phyloP scores from a whole-genome alignment of 2,888 invertebrate species.

The Heteromyza rotundicornis region DNA sequence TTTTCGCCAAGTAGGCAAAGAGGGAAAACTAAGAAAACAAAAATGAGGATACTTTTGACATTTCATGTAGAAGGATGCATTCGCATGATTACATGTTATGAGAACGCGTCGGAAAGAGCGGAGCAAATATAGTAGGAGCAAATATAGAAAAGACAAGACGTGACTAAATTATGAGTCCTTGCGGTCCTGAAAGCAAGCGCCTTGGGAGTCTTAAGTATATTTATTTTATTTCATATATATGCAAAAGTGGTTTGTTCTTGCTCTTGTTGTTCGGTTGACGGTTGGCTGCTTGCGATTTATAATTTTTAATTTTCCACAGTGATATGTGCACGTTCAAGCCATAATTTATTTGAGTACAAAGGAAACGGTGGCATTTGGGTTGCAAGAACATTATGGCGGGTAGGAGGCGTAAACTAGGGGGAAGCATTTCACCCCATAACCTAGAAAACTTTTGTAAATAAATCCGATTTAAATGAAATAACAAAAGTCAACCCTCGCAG shows the following conservation, averaged over 20 bases:
- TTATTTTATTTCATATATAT: background rate
- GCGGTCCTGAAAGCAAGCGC: background rate
- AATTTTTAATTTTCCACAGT: slow-evolving; percentile 9
- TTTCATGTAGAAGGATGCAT: slow-evolving; percentile 1
- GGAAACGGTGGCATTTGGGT: too few species aligned
- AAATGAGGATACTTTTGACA: slow-evolving; percentile 3
- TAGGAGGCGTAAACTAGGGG: background rate
- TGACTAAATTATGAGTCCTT: background rate
- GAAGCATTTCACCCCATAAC: background rate
- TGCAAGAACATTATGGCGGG: too few species aligned
- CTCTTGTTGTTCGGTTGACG: background rate
- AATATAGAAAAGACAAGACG: background rate
- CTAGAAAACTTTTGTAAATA: slow-evolving; percentile 11
- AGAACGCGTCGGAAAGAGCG: background rate
- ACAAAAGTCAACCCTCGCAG: slow-evolving; percentile 12
- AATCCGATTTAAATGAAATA: slow-evolving; percentile 23
- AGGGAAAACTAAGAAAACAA: too few species aligned
- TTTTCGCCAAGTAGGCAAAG: too few species aligned
- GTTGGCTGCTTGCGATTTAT: slow-evolving; percentile 4
- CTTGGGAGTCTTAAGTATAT: background rate
- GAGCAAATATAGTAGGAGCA: background rate
- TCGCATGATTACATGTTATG: slow-evolving; percentile 17
- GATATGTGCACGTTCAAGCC: slow-evolving; percentile 1
- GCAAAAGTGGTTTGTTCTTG: background rate
- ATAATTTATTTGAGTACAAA: background rate